These are phyloP conservation scores for Pristionchus fissidentatus DNA, from an alignment of 2,888 invertebrate species.

Conservation along the genomic window DNA sequence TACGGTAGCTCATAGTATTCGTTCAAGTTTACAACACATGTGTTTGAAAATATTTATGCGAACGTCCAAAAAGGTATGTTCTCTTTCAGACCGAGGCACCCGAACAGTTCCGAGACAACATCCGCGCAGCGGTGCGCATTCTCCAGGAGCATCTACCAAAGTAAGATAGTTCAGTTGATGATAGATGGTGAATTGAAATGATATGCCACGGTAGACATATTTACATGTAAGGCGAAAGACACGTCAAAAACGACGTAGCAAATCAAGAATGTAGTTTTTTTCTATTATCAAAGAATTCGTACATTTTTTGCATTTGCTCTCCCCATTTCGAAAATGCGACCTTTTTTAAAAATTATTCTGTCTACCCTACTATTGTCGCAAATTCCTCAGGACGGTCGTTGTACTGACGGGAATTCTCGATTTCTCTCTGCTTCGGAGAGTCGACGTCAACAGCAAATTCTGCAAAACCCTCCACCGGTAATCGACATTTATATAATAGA, in stretches of 20 bases:
- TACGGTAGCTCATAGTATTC: slow-evolving; percentile 2
- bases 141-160: slow-evolving; percentile 63
- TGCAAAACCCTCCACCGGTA: slow-evolving; percentile 65
- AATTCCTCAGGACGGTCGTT: slow-evolving; percentile 64
- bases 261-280: too few relatives aligned
- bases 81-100: slow-evolving; percentile 53
- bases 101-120: slow-evolving; percentile 58
- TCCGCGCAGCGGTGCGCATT: slow-evolving; percentile 61
- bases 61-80: too few relatives aligned
- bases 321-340: too few relatives aligned
- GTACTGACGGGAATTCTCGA: slow-evolving; percentile 69
- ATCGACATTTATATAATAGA: too few relatives aligned
- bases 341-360: too few relatives aligned
- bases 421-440: slow-evolving; percentile 64
- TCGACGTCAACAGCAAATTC: slow-evolving; percentile 64
- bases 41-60: too few relatives aligned
- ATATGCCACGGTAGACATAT: neutral
- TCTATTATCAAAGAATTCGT: too few relatives aligned
- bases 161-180: slow-evolving; percentile 45
- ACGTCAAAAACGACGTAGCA: too few relatives aligned
- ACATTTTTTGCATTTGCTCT: too few relatives aligned
- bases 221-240: too few relatives aligned
- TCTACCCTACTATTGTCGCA: too few relatives aligned
- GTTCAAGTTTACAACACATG: neutral
- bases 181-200: neutral